These are phyloP conservation scores for Pogonophryne albipinna DNA, from an alignment of 2,797 vertebrate genomes.

Conservation along the genomic window DNA sequence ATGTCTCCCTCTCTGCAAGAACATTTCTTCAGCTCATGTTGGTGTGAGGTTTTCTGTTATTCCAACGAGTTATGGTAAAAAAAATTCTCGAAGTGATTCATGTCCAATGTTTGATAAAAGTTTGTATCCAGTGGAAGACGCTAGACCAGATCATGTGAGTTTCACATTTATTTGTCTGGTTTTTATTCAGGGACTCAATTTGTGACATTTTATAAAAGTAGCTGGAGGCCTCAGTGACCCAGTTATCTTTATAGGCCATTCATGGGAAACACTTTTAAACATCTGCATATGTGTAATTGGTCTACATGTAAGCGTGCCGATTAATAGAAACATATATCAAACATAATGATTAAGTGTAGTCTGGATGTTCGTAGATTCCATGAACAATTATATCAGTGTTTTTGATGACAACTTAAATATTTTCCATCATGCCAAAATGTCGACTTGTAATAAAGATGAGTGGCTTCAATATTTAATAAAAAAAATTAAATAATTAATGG, in stretches of 20 bases:
- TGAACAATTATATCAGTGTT: neutral
- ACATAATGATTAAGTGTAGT: neutral
- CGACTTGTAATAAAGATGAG: neutral
- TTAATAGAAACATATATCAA: neutral
- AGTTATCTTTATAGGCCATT: constrained; percentile 61
- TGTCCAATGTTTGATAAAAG: neutral
- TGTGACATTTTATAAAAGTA: constrained; percentile 50
- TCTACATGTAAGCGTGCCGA: constrained; percentile 26
- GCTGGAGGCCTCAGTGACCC: constrained; percentile 63
- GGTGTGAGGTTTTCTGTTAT: neutral
- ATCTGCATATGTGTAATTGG: constrained; percentile 39
- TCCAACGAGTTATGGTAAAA: neutral
- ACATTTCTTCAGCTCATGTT: neutral
- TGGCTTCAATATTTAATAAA: too few species aligned
- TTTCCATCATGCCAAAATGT: neutral
- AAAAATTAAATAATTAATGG: neutral
- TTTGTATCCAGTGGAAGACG: neutral
- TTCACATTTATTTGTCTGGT: constrained; percentile 32
- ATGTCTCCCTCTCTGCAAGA: neutral
- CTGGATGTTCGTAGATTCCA: neutral
- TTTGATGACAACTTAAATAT: neutral
- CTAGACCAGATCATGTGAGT: constrained; percentile 23
- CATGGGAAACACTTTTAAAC: constrained; percentile 47
- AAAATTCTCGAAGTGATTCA: neutral
- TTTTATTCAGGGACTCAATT: constrained; percentile 52